These are phyloP conservation scores for Lycaon pictus DNA, from an alignment of 2,113 vertebrate species.

Conservation along the genomic window DNA sequence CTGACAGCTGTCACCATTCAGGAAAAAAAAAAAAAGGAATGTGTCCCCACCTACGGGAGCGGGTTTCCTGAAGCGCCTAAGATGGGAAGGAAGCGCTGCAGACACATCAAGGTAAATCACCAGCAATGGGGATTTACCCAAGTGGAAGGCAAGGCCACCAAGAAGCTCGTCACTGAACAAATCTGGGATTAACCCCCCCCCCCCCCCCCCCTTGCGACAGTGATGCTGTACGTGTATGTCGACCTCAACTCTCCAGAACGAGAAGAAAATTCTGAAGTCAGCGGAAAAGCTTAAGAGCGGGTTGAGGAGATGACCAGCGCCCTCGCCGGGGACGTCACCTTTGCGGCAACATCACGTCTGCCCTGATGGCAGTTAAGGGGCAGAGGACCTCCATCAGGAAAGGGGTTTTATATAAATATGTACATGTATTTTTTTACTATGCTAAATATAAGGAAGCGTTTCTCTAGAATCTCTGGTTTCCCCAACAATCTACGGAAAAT, in stretches of 20 bases:
- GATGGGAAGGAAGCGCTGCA: background rate
- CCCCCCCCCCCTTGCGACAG: background rate
- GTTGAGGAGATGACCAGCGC: background rate
- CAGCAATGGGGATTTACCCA: background rate
- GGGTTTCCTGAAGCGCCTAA: background rate
- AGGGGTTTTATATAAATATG: background rate
- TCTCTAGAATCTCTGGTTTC: slow-evolving; percentile 17
- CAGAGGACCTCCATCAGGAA: background rate
- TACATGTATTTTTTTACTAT: background rate
- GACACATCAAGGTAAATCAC: background rate
- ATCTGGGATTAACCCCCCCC: background rate
- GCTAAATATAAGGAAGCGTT: background rate
- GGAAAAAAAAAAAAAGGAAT: background rate
- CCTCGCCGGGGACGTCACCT: too few relatives aligned
- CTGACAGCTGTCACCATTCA: background rate
- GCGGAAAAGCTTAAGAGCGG: background rate
- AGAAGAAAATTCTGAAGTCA: slow-evolving; percentile 5
- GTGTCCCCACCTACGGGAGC: background rate
- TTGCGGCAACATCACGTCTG: fast-evolving
- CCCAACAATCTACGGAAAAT: background rate
- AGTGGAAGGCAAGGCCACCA: background rate
- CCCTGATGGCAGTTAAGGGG: background rate
- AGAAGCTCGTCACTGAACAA: background rate
- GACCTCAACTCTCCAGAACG: background rate
- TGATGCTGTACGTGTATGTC: background rate